Base-by-base conservation (phyloP, 2,797 vertebrate genomes). In the Adelosebastes latens region DNA sequence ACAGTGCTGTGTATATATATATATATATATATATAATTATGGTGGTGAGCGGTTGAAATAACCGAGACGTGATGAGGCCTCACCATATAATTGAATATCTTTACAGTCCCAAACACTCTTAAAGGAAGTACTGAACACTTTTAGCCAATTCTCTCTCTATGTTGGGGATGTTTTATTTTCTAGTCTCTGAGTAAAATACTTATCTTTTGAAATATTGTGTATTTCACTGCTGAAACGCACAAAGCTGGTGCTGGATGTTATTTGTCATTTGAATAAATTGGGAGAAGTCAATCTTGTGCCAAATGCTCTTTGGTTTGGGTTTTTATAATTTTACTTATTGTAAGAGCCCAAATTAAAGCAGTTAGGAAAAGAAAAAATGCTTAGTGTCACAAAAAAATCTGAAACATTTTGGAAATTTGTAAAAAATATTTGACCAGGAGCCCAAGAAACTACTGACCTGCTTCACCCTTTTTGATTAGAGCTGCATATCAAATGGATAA, bases 221-320 rank as follows among this genome's bases (percentile, higher is more conserved):
- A 78, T 86, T 87, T 90, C 67, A 82, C 78, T 83, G 90, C 90
- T 92, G 87, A 79, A 88, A 93, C 84, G 89, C 91, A 94, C 93
- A 94, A 93, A 75, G 22, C 60, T 75, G 85, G 79, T 80, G 80
- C 74, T 90, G 85, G 83, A 79, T 88, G 81, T 89, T 69, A 66
- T 75, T 81, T 85, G 72, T 86, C 75, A 63, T 90, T 89, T 77
- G 27, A 95, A 94, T 94, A 94, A 93, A 93, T 79, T 87, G 71
- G 87, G 82, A 84, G 80, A 89, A 64, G 75, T 88, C 24, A 77
- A 80, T 73, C 29, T 59, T 65, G 65, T 90, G 84, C 70, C 61
- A 80, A 12, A 68, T 66, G 59, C 24, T 85, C 24, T 64, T 77
- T 76, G 36, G 39, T 85, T 81, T 79, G 16, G 18, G 18, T 59